phyloP scores from a whole-genome alignment of 2,797 vertebrate species.

The Danio albolineatus region DNA sequence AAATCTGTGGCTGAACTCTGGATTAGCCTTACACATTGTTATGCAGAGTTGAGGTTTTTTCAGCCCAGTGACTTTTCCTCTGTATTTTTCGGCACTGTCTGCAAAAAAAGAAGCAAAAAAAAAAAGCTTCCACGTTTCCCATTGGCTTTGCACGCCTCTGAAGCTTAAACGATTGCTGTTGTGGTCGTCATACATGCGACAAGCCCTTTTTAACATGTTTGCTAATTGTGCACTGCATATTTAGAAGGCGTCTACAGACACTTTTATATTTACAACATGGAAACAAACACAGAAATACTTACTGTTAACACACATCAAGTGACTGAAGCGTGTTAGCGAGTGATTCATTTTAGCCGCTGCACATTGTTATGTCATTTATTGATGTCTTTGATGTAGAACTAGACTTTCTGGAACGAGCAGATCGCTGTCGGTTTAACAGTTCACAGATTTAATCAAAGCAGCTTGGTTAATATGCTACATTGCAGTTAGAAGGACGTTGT shows the following conservation, averaged over 20 bases:
- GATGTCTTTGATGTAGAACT: conserved; percentile 30
- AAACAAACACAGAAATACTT: conserved; percentile 42
- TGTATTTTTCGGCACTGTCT: conserved; percentile 64
- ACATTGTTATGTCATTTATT: conserved; percentile 36
- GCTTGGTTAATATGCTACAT: conserved; percentile 37
- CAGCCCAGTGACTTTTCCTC: conserved; percentile 55
- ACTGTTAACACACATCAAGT: conserved; percentile 13
- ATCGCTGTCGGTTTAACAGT: conserved; percentile 21
- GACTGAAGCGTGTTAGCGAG: not conserved
- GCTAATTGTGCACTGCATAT: conserved; percentile 62
- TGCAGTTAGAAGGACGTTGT: conserved; percentile 25
- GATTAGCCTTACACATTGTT: conserved; percentile 79
- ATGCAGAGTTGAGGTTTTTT: conserved; percentile 78
- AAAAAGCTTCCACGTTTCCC: conserved; percentile 51
- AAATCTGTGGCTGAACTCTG: conserved; percentile 71
- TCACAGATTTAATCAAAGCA: conserved; percentile 34
- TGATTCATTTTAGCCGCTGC: conserved; percentile 36
- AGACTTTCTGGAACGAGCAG: conserved; percentile 17
- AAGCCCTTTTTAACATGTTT: conserved; percentile 63
- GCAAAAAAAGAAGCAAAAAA: conserved; percentile 15
- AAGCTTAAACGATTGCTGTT: conserved; percentile 58
- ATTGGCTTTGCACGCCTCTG: conserved; percentile 54
- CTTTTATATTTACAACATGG: conserved; percentile 50
- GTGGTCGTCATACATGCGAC: conserved; percentile 62
- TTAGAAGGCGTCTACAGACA: conserved; percentile 55